These are phyloP conservation scores for Zalophus californianus DNA, from an alignment of 2,797 vertebrate species.

Conservation along the genomic window DNA sequence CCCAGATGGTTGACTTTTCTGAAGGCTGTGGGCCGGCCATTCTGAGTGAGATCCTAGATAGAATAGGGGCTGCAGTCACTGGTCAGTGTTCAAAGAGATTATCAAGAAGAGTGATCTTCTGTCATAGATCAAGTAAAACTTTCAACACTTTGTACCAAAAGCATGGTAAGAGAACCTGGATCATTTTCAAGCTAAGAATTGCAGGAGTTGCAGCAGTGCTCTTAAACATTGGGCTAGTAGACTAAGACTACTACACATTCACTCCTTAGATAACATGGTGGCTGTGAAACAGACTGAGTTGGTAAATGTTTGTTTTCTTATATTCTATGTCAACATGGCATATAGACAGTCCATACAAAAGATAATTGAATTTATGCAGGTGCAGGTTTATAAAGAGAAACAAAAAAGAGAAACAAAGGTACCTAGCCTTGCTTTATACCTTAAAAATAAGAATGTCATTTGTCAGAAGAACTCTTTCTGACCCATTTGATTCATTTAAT, in stretches of 20 bases:
- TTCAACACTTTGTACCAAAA: background rate
- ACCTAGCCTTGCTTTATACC: background rate
- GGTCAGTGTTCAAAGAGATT: background rate
- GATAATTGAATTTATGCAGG: background rate
- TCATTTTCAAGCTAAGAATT: background rate
- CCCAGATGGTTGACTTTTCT: background rate
- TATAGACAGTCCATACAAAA: background rate
- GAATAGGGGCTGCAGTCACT: background rate
- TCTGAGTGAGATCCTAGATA: background rate
- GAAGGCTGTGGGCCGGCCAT: background rate
- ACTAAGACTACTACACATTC: background rate
- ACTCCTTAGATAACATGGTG: background rate
- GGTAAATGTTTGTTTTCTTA: background rate
- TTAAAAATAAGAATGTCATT: background rate
- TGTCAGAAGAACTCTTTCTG: background rate
- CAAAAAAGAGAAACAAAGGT: background rate
- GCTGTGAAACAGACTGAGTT: background rate
- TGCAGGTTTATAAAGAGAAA: background rate
- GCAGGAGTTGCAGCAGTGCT: background rate
- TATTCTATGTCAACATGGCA: background rate
- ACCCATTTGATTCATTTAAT: background rate
- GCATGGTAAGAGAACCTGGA: background rate
- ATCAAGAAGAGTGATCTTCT: background rate
- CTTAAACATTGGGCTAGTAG: background rate
- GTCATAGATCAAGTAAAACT: background rate